phyloP scores from a whole-genome alignment of 2,113 vertebrate genomes.

The Grantiella picta region DNA sequence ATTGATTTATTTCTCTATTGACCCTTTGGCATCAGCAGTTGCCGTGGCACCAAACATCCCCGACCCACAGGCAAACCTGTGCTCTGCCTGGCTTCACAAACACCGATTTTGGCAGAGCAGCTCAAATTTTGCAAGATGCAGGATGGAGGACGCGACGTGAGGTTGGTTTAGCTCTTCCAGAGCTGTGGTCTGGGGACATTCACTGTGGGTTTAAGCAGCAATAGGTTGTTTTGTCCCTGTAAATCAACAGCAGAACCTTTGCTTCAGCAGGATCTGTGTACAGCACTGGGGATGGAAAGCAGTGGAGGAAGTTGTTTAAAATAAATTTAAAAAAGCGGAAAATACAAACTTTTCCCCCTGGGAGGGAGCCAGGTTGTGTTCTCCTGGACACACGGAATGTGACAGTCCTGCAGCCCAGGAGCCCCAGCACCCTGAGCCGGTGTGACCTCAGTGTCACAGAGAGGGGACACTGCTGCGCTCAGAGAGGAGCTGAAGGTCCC shows the following conservation, averaged over 20 bases:
- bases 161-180: not conserved
- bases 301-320: slow-evolving; percentile 6
- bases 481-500: not conserved
- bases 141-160: not conserved
- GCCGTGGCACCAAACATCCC: not conserved
- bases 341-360: not conserved
- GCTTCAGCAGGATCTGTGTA: not conserved
- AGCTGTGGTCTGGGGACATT: not conserved
- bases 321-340: not conserved
- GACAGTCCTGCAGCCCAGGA: not conserved
- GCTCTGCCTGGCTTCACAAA: not conserved
- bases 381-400: not conserved
- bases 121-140: not conserved
- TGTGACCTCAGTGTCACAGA: not conserved
- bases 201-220: not conserved
- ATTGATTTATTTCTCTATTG: fast-evolving
- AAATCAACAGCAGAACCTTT: not conserved
- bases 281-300: not conserved
- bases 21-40: not conserved
- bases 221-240: not conserved
- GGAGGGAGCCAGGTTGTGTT: not conserved
- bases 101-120: not conserved
- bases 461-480: not conserved
- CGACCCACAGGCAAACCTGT: fast-evolving
- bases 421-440: not conserved